Evolutionary conservation across 2,888 invertebrate genomes (phyloP), one percentile per base, ranked within the genome.

Genomic region (Pecten maximus): DNA sequence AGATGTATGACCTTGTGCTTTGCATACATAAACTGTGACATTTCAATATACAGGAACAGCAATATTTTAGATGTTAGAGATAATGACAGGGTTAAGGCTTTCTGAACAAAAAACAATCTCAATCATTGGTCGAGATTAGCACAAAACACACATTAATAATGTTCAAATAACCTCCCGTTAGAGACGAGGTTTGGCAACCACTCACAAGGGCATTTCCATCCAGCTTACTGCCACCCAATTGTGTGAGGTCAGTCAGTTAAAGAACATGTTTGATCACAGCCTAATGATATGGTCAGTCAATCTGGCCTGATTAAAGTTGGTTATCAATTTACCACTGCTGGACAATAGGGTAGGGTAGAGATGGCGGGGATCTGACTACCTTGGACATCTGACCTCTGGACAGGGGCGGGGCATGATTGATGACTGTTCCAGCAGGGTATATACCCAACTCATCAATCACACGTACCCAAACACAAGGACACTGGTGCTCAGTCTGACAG

Each of bases 161-260:
- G 35, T 35, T 74, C 74, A 74, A 74, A 74, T 74, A 35, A 35
- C 74, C 74, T 74, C 74, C 35, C 35, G 74, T 15, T 35, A 74
- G 28, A 35, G 60, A 60, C 60, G 23, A 23, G 44, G 44, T 28
- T 35, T 28, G 28, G 28, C 74, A 28, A n/a, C 28, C 35, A 74
- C 4, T 74, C 28, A 12, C 6, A 28, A 6, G 0, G 60, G 12
- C 60, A 74, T 28, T 74, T 74, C 28, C 54, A 54, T 54, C 54
- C 19, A 15, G 19, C 54, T 19, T 23, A n/a, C 12, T 10, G 16
- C 74, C 74, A 74, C 74, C 74, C 74, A 35, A 74, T 74, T 35
- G 74, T 74, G 74, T 35, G 74, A 74, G 74, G 74, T 74, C 74
- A 74, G 74, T 74, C 74, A 74, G 74, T 74, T 74, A 74, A 74